Evolutionary conservation across 2,888 invertebrate genomes (phyloP), one percentile per base, ranked within the genome.

Genomic region (Calameuta pallipes): DNA sequence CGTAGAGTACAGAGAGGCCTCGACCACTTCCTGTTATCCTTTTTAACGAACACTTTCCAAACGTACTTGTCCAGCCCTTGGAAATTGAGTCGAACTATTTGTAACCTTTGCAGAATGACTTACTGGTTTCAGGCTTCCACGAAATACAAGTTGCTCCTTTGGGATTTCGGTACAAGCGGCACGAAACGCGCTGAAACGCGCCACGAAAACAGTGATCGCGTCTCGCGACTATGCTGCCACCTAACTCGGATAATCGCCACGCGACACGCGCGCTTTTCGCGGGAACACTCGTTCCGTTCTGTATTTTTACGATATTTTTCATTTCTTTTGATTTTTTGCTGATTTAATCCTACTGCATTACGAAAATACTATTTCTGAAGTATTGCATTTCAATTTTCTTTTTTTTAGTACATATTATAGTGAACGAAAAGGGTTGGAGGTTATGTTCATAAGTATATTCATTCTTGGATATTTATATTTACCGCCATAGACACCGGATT

Each of bases 381-480:
- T 83, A 76, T 76, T 71, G 34, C 4, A 31, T 4, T n/a, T 80
- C 34, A 85, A 88, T 9, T 74, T 75, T 15, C 76, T 71, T 70
- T 69, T 15, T 69, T 76, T 37, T 77, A 75, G 79, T 81, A 30
- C 82, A 80, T 82, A 78, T 81, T 80, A 85, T 94, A 95, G 74
- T 93, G 96, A 97, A 92, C 97, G 97, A 95, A 98, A 97, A 69
- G 23, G 9, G 56, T 23, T 56, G 23, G 23, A 56, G 56, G 23
- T 56, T 56, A 15, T 56, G 56, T 56, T 15, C 6, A 56, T 56
- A 15, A 56, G 56, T 56, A 56, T 56, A 56, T 56, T 56, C 9
- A 56, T 56, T 56, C 56, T 56, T 56, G 56, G 2, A 56, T 23
- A 9, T 56, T 56, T 56, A 56, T 56, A 56, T 56, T 56, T 15